Percentiles rank a stretch among this genome's conserved stretches.
Conservation (phyloP, 2,113 vertebrate genomes). For the Hypocryptadius cinnamomeus region DNA sequence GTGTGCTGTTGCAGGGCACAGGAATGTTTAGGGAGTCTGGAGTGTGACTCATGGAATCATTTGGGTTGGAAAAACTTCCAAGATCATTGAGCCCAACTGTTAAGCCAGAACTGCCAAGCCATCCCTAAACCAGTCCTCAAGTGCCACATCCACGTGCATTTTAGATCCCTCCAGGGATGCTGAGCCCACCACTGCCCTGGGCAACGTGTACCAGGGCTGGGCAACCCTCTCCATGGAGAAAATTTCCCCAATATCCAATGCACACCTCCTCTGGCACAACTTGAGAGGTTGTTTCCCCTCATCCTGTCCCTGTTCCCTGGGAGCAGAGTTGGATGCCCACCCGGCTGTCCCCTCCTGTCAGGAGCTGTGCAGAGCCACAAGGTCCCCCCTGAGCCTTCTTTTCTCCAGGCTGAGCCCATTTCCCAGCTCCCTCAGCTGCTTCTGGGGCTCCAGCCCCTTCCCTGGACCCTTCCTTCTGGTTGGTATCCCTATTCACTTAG, state of each 20-base stretch:
- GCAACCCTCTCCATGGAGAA: background rate
- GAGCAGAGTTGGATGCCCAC: accelerated
- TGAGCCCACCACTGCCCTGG: background rate
- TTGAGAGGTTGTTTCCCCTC: accelerated
- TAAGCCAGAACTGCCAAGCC: background rate
- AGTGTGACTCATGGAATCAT: background rate
- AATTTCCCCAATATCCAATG: background rate
- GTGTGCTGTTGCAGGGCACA: background rate
- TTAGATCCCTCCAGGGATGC: background rate
- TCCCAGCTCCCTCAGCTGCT: background rate
- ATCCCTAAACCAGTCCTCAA: no score
- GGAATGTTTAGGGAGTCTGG: background rate
- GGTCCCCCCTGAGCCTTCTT: background rate
- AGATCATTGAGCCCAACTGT: background rate
- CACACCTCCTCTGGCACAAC: background rate
- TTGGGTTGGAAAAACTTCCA: background rate
- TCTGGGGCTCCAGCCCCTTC: background rate
- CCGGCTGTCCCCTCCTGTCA: background rate
- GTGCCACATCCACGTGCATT: background rate
- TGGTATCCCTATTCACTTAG: no score
- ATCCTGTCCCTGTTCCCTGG: background rate
- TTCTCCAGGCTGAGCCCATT: background rate
- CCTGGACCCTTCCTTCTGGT: no score
- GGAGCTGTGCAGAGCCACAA: background rate
- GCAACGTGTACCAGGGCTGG: background rate